phyloP scores from a whole-genome alignment of 1,140 invertebrate species.

The Chelonus insularis region DNA sequence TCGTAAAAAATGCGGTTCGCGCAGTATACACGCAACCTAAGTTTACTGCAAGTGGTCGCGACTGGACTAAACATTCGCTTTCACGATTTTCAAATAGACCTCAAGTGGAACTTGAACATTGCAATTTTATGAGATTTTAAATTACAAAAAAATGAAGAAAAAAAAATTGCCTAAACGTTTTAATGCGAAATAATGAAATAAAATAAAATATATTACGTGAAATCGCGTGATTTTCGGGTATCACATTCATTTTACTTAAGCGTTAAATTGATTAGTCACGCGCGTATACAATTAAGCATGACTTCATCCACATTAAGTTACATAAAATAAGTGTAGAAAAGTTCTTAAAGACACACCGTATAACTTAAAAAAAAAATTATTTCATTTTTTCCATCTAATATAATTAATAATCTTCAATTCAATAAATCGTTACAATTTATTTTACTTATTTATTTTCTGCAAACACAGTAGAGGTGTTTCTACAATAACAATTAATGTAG shows the following conservation, averaged over 20 bases:
- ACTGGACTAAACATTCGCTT: too few relatives aligned
- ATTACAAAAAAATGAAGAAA: not conserved
- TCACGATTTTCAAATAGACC: too few relatives aligned
- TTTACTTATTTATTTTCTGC: too few relatives aligned
- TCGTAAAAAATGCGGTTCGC: constrained; percentile 38
- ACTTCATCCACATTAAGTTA: not conserved
- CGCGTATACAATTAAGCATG: not conserved
- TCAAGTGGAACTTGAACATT: too few relatives aligned
- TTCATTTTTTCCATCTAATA: not conserved
- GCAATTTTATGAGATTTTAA: too few relatives aligned
- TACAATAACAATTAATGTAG: not conserved
- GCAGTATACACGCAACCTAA: constrained; percentile 38
- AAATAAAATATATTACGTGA: too few relatives aligned
- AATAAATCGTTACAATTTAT: too few relatives aligned
- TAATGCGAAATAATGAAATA: not conserved
- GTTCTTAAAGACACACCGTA: not conserved
- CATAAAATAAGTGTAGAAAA: not conserved
- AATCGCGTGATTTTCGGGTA: too few relatives aligned
- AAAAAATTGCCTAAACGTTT: not conserved
- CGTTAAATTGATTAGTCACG: not conserved
- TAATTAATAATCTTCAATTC: not conserved
- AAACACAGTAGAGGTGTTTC: not conserved
- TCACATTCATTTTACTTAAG: not conserved
- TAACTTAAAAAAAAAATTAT: not conserved
- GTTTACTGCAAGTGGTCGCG: constrained; percentile 31